A percentile compares a stretch with the other conserved stretches of the same genome.
phyloP scores from a whole-genome alignment of 2,113 vertebrate genomes.

The Origma solitaria region DNA sequence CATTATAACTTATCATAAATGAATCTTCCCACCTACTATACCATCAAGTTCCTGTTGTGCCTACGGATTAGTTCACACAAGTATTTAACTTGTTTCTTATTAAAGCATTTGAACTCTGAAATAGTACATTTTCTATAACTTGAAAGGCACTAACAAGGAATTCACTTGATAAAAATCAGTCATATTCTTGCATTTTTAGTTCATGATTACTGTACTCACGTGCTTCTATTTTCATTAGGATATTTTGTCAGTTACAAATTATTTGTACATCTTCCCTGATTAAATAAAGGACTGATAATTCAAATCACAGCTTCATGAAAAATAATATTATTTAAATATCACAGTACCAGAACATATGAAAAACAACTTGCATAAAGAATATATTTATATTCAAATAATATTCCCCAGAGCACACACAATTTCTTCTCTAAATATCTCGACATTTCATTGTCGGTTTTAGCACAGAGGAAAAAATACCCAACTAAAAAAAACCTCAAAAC shows the following conservation, averaged over 20 bases:
- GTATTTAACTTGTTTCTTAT: background rate
- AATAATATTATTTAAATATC: background rate
- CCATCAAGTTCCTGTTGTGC: background rate
- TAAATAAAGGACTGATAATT: background rate
- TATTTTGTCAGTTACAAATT: background rate
- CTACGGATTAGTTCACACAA: background rate
- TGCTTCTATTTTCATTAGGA: background rate
- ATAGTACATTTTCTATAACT: background rate
- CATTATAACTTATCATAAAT: conserved; percentile 4
- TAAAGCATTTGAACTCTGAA: background rate
- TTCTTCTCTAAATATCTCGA: background rate
- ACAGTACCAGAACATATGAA: background rate
- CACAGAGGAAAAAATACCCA: fast-evolving
- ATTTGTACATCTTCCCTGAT: background rate
- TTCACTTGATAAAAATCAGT: background rate
- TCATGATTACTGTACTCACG: background rate
- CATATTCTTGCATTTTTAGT: background rate
- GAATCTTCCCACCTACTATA: background rate
- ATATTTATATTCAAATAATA: background rate
- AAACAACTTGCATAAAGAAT: background rate
- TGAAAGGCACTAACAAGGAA: background rate
- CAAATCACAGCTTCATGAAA: background rate
- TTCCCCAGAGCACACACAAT: background rate
- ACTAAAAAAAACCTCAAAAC: background rate
- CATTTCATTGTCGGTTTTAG: background rate